Percentiles rank a stretch among this genome's conserved stretches.
Conservation (phyloP, 1,140 invertebrate genomes). For the Triops cancriformis region DNA sequence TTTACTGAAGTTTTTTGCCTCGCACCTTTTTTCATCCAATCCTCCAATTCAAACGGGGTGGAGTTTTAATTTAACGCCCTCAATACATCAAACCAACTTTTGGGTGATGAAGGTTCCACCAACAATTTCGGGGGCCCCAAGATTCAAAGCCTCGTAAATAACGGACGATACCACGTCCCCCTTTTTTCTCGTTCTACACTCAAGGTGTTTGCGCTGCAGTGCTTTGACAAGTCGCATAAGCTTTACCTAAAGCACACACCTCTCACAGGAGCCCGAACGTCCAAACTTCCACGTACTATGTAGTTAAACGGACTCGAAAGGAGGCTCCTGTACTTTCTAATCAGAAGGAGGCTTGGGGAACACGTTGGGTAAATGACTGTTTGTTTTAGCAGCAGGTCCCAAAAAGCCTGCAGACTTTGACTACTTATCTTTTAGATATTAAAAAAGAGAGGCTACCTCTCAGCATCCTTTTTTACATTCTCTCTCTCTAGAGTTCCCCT, state of each 20-base stretch:
- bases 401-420: conserved; percentile 9
- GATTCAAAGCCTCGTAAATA: not conserved
- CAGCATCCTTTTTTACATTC: not conserved
- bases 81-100: not conserved
- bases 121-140: not conserved
- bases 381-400: conserved; percentile 12
- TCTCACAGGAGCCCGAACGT: not conserved
- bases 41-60: not conserved
- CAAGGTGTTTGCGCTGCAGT: not conserved
- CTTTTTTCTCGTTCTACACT: not conserved
- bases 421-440: not conserved
- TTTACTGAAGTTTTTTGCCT: not conserved
- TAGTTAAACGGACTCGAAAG: not conserved
- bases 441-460: not conserved
- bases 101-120: not conserved
- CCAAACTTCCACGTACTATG: not conserved
- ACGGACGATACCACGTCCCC: not conserved
- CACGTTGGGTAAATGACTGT: not conserved
- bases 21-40: not conserved
- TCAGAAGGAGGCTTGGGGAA: not conserved
- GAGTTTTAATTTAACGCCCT: conserved; percentile 14
- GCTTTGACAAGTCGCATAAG: not conserved
- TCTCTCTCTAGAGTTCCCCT: not conserved
- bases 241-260: not conserved
- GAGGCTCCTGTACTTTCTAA: not conserved